phyloP scores from a whole-genome alignment of 2,797 vertebrate species.

The Margarornis squamiger region DNA sequence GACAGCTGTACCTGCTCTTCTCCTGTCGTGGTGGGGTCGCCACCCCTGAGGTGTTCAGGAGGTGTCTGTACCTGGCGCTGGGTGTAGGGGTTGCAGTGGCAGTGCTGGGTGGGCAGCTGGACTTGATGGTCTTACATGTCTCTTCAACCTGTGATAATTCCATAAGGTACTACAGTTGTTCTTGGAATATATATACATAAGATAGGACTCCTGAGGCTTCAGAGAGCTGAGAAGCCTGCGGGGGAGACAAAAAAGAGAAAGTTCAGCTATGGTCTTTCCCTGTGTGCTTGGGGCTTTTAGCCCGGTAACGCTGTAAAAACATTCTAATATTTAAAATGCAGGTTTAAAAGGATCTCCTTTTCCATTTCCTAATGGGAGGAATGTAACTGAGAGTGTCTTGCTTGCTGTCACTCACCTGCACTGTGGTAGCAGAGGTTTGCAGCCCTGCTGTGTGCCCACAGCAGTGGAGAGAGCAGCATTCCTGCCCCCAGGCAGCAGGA shows the following conservation, averaged over 20 bases:
- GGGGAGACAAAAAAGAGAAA: not conserved
- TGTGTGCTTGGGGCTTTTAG: not conserved
- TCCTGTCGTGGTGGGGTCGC: not conserved
- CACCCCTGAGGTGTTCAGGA: not conserved
- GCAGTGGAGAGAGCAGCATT: rapidly evolving
- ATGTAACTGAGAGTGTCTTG: rapidly evolving
- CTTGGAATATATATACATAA: rapidly evolving
- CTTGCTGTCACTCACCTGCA: not conserved
- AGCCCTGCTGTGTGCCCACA: rapidly evolving
- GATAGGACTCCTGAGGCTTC: rapidly evolving
- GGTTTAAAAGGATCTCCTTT: not conserved
- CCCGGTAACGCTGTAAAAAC: not conserved
- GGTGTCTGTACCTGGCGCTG: not conserved
- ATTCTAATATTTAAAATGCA: not conserved
- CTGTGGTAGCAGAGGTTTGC: rapidly evolving
- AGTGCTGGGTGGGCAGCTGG: too few species aligned
- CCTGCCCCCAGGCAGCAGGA: not conserved
- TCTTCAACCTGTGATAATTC: not conserved
- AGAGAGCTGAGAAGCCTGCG: rapidly evolving
- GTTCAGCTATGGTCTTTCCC: rapidly evolving
- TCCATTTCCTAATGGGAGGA: not conserved
- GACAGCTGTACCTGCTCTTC: too few species aligned
- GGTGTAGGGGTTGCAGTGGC: not conserved
- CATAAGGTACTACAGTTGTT: rapidly evolving
- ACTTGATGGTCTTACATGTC: not conserved